Percentiles rank a stretch among this genome's conserved stretches.
These are phyloP conservation scores for Synanthedon vespiformis DNA, from an alignment of 2,888 invertebrate genomes.

Conservation along the genomic window DNA sequence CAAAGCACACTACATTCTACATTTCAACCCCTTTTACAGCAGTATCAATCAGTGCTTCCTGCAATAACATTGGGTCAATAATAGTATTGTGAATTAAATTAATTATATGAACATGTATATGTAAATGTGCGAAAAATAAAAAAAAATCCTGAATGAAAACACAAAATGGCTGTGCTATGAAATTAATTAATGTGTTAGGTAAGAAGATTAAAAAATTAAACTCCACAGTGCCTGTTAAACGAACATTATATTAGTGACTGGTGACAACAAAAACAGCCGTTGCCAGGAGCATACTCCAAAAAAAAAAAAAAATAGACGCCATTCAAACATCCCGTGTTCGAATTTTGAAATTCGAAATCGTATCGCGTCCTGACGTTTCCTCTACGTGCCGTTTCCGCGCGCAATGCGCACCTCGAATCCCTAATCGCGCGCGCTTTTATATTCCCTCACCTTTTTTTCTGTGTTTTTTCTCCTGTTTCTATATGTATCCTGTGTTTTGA, in stretches of 20 bases:
- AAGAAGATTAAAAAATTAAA: no score
- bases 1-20: no score
- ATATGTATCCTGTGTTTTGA: conserved; percentile 64
- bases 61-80: no score
- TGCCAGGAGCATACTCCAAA: not conserved
- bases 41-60: no score
- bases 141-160: no score
- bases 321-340: conserved; percentile 45
- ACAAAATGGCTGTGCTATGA: no score
- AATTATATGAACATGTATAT: no score
- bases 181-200: no score
- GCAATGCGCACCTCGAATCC: conserved; percentile 54
- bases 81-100: no score
- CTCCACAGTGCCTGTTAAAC: no score
- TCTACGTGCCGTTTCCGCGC: conserved; percentile 62
- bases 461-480: conserved; percentile 27
- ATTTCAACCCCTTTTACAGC: no score
- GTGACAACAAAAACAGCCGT: not conserved
- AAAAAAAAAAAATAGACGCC: conserved; percentile 36
- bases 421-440: conserved; percentile 52
- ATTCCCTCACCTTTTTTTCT: conserved; percentile 21
- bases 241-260: not conserved
- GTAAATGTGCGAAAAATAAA: no score
- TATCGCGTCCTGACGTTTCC: conserved; percentile 67
- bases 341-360: conserved; percentile 63